Evolutionary conservation across 2,888 invertebrate genomes (phyloP), one percentile per base, ranked within the genome.

Genomic region (Drymonia ruficornis): DNA sequence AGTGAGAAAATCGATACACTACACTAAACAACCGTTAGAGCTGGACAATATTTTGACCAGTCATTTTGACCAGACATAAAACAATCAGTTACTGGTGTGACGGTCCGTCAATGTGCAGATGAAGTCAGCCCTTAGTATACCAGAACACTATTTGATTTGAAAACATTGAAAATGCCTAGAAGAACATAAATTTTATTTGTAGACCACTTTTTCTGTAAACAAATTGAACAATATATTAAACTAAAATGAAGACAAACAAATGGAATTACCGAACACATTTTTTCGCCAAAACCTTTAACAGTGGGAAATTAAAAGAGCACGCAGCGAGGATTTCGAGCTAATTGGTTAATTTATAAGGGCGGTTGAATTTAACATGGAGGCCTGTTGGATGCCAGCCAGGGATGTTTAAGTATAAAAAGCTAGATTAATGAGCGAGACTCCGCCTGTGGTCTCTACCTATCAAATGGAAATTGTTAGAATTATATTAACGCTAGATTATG

Each of bases 321-420:
- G 82, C 75, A 80, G 76, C 74, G 76, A 73, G 83, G 84, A 84
- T 89, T 85, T 78, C 74, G 82, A 28, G 76, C 80, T 89, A 91
- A 91, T 91, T 91, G 89, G 83, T 87, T 91, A 91, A 91, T 91
- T 89, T 91, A 90, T 90, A 89, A 89, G 84, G 83, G 70, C 72
- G 65, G 74, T 75, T 79, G 81, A 80, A 80, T 80, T 84, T 84
- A 84, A 84, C 83, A 87, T 79, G 81, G 74, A 64, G 76, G 77
- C 78, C 82, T 78, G 78, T 77, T 88, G 88, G 89, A 84, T 74
- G 65, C 61, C 61, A 66, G 90, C 88, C 90, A 89, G 74, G 74
- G 74, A 78, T 75, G 71, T 69, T 76, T 72, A 72, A 74, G 72
- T 77, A 79, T 83, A 85, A 86, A 84, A 84, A 83, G 79, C 75